Base-by-base conservation (phyloP, 2,888 invertebrate genomes). In the Ochropacha duplaris region DNA sequence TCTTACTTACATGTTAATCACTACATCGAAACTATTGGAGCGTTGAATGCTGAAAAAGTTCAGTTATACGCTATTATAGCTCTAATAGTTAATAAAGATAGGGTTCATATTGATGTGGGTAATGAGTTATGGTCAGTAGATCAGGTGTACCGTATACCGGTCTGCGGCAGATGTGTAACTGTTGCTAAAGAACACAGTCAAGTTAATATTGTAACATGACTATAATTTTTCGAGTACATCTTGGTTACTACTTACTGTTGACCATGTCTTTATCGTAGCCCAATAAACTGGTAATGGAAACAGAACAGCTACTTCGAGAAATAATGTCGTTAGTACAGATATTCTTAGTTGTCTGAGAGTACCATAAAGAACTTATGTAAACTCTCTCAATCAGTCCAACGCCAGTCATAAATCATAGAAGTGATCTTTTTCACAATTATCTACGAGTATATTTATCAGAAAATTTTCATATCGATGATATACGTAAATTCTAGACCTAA, bases 141-240 rank as follows among this genome's bases (percentile, higher is more conserved):
- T 68, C 74, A 74, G 67, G 65, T 69, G 69, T 81, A 86, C 84
- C 82, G 86, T 86, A 83, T 74, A 71, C 69, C 63, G 69, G 67
- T 65, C 64, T 63, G 66, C 66, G 65, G 76, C 72, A 78, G 74
- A 73, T 76, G 72, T 65, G 62, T 83, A 81, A 81, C 84, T 78
- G 83, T 83, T 76, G 73, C 72, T 70, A 66, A 68, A 74, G 72
- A 75, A 76, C 71, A 62, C 59, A 67, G 68, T 67, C 57, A 61
- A 60, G 61, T 60, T 55, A 79, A 78, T 78, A 71, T 73, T 71
- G 63, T 73, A 69, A 64, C 61, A 50, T 72, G 56, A 60, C 69
- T 66, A 70, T 61, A 74, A 72, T n/a, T 66, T 61, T 72, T 70
- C 67, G 62, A 64, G 64, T 65, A 63, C 66, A 74, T 74, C 66